Base-by-base conservation (phyloP, 2,888 invertebrate genomes). In the Sphaeridia pumilis region DNA sequence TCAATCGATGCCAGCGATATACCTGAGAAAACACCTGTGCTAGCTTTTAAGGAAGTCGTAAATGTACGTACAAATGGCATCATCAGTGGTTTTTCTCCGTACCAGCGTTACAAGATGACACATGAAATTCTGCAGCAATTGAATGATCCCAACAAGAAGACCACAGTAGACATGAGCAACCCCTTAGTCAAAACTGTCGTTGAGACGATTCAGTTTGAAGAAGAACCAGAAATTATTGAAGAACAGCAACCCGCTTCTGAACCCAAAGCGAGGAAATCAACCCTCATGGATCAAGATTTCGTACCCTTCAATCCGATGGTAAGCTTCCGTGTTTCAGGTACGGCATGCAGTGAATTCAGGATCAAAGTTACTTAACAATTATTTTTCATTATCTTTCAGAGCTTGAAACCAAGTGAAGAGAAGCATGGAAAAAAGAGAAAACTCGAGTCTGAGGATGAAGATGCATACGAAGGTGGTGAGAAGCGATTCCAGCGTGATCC, bases 281-380 rank as follows among this genome's bases (percentile, higher is more conserved):
- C 41, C n/a, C n/a, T 50, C 10, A 38, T 47, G 7, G 38, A 53
- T 12, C 12, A 28, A 17, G 61, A 63, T 10, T 63, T 61, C 34
- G 58, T 63, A 12, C 60, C 63, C 2, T 61, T 63, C 27, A 63
- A 63, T 57, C 61, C 63, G 20, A 49, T 61, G 57, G 63, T 60
- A 54, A 57, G 35, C 36, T 31, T 31, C 7, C 14, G 14, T 31
- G 31, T 31, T 31, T 14, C 14, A 31, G 14, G 14, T 31, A 10
- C 31, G 14, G 14, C 14, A 31, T 31, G 14, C 7, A 10, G 10
- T 10, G 31, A 7, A 31, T 31, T 31, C 31, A 31, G 7, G 14
- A 14, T 10, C 31, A 10, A 31, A 31, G 31, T 10, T 14, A 31
- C 14, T 31, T 10, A 31, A 10, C 14, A 31, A 31, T 31, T 31